phyloP scores from a whole-genome alignment of 2,113 vertebrate species.

The Hassar affinis region DNA sequence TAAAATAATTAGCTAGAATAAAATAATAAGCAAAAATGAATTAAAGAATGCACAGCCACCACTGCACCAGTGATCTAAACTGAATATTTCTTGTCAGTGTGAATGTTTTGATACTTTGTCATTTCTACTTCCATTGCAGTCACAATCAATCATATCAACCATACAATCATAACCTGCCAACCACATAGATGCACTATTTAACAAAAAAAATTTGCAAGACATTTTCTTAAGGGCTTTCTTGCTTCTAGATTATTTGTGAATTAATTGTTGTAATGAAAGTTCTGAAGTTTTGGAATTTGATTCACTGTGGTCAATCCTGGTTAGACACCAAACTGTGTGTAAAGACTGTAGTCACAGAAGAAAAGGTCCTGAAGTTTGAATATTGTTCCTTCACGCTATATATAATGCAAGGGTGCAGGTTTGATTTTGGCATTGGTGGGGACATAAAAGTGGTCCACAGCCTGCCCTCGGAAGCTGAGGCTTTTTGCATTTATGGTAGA shows the following conservation, averaged over 20 bases:
- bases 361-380: neutral
- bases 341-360: neutral
- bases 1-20: conserved; percentile 66
- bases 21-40: conserved; percentile 29
- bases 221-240: neutral
- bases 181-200: neutral
- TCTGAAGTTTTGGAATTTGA: neutral
- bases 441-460: no score
- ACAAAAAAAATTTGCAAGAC: neutral
- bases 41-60: neutral
- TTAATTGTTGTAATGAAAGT: neutral
- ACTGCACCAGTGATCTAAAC: neutral
- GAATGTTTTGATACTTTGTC: neutral
- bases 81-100: conserved; percentile 5
- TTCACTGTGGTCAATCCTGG: neutral
- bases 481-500: no score
- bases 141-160: no score
- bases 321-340: neutral
- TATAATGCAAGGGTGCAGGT: no score
- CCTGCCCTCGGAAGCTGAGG: no score
- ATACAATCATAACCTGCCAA: neutral
- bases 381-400: neutral
- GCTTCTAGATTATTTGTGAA: neutral
- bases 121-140: no score
- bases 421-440: no score